phyloP scores from a whole-genome alignment of 2,797 vertebrate genomes.

The Lepus oiostolus region DNA sequence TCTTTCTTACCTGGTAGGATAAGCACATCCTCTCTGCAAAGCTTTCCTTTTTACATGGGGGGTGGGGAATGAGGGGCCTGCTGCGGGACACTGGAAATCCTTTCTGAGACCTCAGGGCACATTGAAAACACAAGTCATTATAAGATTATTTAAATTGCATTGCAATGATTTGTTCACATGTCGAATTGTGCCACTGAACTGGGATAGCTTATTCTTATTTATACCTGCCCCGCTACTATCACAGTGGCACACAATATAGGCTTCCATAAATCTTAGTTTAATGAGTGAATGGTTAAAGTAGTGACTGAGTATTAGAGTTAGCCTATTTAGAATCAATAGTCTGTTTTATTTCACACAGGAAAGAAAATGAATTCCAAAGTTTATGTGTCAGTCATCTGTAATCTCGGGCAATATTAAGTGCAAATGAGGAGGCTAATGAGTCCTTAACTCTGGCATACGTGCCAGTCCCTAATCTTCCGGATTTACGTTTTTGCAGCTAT shows the following conservation, averaged over 20 bases:
- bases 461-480: background rate
- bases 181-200: background rate
- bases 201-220: background rate
- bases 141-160: background rate
- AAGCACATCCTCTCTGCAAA: background rate
- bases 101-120: background rate
- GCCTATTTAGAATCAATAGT: slow-evolving; percentile 40
- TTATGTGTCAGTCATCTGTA: background rate
- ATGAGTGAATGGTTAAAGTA: slow-evolving; percentile 23
- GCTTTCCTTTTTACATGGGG: background rate
- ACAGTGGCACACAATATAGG: background rate
- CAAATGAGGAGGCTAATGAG: background rate
- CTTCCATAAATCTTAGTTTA: slow-evolving; percentile 19
- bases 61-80: no score
- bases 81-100: no score
- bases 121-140: background rate
- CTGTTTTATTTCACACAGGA: background rate
- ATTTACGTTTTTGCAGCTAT: background rate
- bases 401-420: background rate
- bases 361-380: slow-evolving; percentile 43
- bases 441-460: accelerated
- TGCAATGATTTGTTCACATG: no score
- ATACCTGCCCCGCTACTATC: background rate
- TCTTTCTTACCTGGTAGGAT: no score
- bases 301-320: slow-evolving; percentile 18